phyloP scores from a whole-genome alignment of 2,797 vertebrate genomes.

The Urocyon cinereoargenteus region DNA sequence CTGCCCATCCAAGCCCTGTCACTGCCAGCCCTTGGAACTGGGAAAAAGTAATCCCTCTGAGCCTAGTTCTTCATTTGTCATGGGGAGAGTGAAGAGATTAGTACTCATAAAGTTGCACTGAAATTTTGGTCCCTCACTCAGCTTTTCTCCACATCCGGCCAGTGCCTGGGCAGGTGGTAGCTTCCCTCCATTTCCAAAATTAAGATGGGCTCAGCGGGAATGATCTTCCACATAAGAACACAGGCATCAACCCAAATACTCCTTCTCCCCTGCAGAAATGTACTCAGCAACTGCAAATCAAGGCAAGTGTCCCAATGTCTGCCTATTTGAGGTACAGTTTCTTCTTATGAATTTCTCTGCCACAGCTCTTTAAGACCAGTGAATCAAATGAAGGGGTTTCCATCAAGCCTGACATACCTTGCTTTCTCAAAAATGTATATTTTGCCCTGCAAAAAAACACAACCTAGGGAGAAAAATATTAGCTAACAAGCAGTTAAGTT shows the following conservation, averaged over 20 bases:
- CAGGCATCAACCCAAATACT: not conserved
- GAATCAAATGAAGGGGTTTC: not conserved
- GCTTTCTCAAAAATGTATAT: not conserved
- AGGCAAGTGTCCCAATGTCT: not conserved
- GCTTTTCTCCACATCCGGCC: not conserved
- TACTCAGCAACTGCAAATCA: not conserved
- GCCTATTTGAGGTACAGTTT: not conserved
- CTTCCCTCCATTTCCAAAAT: not conserved
- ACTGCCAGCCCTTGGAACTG: not conserved
- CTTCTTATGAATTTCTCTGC: not conserved
- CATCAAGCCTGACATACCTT: constrained; percentile 1
- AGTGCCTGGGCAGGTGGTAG: fast-evolving
- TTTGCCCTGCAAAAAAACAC: not conserved
- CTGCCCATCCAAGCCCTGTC: not conserved
- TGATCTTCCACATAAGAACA: not conserved
- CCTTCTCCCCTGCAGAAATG: not conserved
- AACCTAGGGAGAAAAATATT: not conserved
- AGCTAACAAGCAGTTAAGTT: not conserved
- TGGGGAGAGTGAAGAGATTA: not conserved
- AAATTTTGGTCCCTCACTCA: not conserved
- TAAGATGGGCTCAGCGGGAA: not conserved
- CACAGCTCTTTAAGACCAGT: not conserved
- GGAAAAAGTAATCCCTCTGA: not conserved
- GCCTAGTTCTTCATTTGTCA: not conserved
- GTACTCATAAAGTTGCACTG: not conserved